Evolutionary conservation across 2,888 invertebrate genomes (phyloP).

Genomic region (Cecidostiba fungosa): DNA sequence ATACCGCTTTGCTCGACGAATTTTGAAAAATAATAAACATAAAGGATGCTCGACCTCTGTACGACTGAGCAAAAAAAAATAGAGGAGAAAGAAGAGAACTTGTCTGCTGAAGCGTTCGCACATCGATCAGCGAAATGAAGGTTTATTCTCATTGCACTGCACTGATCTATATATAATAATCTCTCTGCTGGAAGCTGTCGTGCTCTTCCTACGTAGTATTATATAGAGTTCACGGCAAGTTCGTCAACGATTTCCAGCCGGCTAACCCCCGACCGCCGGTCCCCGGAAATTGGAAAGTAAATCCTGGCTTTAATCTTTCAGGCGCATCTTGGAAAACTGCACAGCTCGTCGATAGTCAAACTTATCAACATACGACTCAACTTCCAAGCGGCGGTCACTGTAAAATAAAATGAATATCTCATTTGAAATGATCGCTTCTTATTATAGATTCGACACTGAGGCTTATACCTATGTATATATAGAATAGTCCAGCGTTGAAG

Average conservation of each 20-base stretch:
- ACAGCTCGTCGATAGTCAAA: background rate
- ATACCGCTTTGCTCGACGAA: no score
- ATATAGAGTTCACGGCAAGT: background rate
- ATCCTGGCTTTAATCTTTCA: background rate
- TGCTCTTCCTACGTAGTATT: background rate
- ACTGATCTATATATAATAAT: background rate
- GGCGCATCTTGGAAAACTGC: background rate
- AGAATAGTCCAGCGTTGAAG: background rate
- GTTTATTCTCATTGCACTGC: background rate
- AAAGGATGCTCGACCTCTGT: no score
- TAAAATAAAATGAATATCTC: no score
- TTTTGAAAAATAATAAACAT: no score
- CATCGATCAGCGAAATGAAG: background rate
- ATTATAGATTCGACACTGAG: no score
- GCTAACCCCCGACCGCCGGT: background rate
- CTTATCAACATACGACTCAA: no score
- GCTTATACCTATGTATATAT: no score
- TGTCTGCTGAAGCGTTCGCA: background rate
- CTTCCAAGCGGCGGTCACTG: no score
- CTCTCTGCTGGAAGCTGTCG: background rate
- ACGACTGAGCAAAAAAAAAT: no score
- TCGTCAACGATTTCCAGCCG: background rate
- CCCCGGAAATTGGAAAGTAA: conserved; percentile 11
- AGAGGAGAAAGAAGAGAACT: no score
- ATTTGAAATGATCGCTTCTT: no score